Evolutionary conservation across 2,797 vertebrate genomes (phyloP), one percentile per base, ranked within the genome.

Genomic region (Euphonia xanthogaster): DNA sequence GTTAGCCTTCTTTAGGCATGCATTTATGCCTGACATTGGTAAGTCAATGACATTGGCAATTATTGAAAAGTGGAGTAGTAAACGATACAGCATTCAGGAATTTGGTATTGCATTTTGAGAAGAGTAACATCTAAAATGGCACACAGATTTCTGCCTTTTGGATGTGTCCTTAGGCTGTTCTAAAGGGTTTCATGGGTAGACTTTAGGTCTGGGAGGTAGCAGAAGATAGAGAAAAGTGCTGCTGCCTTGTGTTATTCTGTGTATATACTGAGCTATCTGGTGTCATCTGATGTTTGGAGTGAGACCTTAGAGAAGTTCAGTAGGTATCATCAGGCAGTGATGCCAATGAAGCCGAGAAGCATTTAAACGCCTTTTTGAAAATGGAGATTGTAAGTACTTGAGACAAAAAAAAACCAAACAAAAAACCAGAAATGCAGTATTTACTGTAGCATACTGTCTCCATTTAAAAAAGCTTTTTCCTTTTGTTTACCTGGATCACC

Each of bases 201-300:
- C 82, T 74, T 95, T 44, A 92, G 62, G 68, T 82, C 68, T 88
- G 96, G 86, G 84, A 91, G 88, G 75, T 93, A 51, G 93, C 89
- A 94, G 96, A 97, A 97, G 85, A 81, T 81, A 86, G 94, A 96
- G 96, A 95, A 85, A 94, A 96, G 90, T 94, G 90, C 92, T 97
- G 93, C 87, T 76, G 97, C 97, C 66, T 95, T 88, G 90, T 96
- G 88, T 96, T 81, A 42, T 3, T 77, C 27, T 63, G 18, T 80
- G 31, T 70, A 7, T 47, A 30, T 85, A 81, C 78, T 84, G 93
- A 93, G 50, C 53, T 93, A 2, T 40, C 13, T 62, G 62, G 31
- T 2, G 28, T 61, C 9, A 40, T 61, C 37, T 40, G 47, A 22
- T 50, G 1, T 61, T 60, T 76, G 47, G 47, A 73, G 40, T 44